Evolutionary conservation across 1,140 invertebrate genomes (phyloP), one percentile per base, ranked within the genome.

Genomic region (Ips nitidus): DNA sequence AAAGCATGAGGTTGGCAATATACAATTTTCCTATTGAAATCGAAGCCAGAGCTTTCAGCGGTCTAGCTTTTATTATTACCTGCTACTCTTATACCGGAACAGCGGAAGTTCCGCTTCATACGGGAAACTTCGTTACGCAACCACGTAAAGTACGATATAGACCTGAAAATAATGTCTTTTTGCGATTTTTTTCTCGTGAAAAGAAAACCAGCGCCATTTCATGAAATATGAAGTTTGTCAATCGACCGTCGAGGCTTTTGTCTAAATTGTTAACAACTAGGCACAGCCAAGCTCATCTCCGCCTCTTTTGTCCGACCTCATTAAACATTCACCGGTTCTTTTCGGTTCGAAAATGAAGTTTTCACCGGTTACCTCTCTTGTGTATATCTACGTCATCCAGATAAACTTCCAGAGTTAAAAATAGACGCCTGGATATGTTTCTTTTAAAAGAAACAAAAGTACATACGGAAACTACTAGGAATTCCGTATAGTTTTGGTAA

Each of bases 271-370:
- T 64, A 41, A 38, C 6, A 22, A 22, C 52, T 39, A 22, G 36
- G 61, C 40, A n/a, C 52, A 5, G 40, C 45, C 36, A 50, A 64
- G 41, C 62, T 64, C 52, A 64, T 64, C 52, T 55, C 52, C 22
- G 2, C 8, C 39, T 64, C 22, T 64, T 64, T 64, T 64, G 62
- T 64, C 41, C 41, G 22, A 4, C 2, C 62, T 64, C 7, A 55
- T 64, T 53, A 64, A 64, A 64, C 62, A 64, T 64, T 64, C 43
- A 64, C 55, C 50, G 39, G 3, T 56, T 8, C 62, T 64, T 64
- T 64, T 64, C 8, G 62, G 7, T 52, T 36, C 40, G 40, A 55
- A 64, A 64, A 64, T 64, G 62, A 64, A 64, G 62, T 64, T 64
- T 64, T 52, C 52, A 55, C 52, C 60, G 47, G 40, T 62, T 50